Percentiles rank a stretch among this genome's conserved stretches.
Conservation (phyloP, 30 jellyfish, hydroid and myxozoan species). For the Cassiopea xamachana region DNA sequence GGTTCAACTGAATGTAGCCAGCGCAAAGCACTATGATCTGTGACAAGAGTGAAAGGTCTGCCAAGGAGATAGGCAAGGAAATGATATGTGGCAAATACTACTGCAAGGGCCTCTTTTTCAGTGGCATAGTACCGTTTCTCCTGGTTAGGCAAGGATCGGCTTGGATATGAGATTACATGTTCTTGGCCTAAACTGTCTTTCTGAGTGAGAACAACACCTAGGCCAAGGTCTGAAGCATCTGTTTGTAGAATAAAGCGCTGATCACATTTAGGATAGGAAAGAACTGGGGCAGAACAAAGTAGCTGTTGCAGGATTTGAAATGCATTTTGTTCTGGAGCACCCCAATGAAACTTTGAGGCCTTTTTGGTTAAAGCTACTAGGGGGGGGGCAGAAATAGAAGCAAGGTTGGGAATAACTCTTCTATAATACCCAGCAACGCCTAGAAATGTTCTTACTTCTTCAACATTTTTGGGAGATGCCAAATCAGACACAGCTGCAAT, state of each 20-base stretch:
- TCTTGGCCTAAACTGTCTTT: constrained; percentile 11
- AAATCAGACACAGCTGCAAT: constrained; percentile 18
- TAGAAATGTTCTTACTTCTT: constrained; percentile 44
- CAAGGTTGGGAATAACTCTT: constrained; percentile 47
- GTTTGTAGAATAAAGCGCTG: constrained; percentile 38
- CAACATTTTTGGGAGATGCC: constrained; percentile 9
- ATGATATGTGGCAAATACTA: constrained; percentile 36
- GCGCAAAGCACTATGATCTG: constrained; percentile 71
- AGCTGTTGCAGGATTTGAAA: constrained; percentile 1
- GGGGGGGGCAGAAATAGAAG: constrained; percentile 54
- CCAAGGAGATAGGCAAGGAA: constrained; percentile 61
- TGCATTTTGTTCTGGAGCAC: constrained; percentile 31
- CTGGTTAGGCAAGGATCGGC: constrained; percentile 43
- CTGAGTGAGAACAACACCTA: constrained; percentile 73
- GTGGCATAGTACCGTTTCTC: constrained; percentile 47
- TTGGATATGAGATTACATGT: constrained; percentile 54
- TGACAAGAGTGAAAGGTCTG: constrained; percentile 33
- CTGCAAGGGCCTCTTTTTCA: constrained; percentile 71
- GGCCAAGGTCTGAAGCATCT: constrained; percentile 69
- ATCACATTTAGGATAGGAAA: constrained; percentile 48
- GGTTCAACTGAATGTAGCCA: constrained; percentile 76
- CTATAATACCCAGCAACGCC: constrained; percentile 69
- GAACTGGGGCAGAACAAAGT: constrained; percentile 47
- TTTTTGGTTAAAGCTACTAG: constrained; percentile 30
- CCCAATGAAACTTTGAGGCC: constrained; percentile 37